Conservation (phyloP, 2,888 invertebrate genomes). For the Nemoura dubitans region DNA sequence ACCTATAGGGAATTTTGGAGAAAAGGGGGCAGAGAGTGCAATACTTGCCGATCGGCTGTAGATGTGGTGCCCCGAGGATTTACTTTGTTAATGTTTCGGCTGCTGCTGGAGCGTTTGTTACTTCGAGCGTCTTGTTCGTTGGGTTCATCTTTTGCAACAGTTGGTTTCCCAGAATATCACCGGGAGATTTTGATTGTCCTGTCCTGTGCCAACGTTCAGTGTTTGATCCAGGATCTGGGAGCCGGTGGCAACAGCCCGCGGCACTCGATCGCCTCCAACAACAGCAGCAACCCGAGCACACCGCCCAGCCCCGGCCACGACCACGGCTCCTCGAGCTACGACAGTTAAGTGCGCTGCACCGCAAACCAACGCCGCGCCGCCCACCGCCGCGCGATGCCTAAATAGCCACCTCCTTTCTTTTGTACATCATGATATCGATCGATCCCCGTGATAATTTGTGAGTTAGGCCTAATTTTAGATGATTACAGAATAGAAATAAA, state of each 20-base stretch:
- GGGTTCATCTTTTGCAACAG: too few relatives aligned
- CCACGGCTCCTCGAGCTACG: conserved; percentile 73
- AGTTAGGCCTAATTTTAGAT: conserved; percentile 21
- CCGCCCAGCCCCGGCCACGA: conserved; percentile 75
- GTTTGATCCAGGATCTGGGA: conserved; percentile 49
- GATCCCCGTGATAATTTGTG: conserved; percentile 20
- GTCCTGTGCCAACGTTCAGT: too few relatives aligned
- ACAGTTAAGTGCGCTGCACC: conserved; percentile 62
- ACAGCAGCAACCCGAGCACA: conserved; percentile 77
- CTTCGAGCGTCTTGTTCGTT: too few relatives aligned
- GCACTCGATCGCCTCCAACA: conserved; percentile 77
- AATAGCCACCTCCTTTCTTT: neutral
- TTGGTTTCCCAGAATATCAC: too few relatives aligned
- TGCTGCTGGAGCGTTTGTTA: too few relatives aligned
- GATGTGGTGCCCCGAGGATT: too few relatives aligned
- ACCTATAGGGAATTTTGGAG: too few relatives aligned
- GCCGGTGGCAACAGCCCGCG: conserved; percentile 69
- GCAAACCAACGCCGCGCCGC: neutral
- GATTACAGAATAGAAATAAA: neutral
- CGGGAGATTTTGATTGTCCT: too few relatives aligned
- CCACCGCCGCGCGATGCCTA: neutral
- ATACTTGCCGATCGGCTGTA: too few relatives aligned
- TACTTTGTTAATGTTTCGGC: too few relatives aligned
- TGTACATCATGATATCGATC: neutral
- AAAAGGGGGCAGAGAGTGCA: too few relatives aligned